Conservation (phyloP, 1,140 invertebrate species). For the Plectrocnemia conspersa region DNA sequence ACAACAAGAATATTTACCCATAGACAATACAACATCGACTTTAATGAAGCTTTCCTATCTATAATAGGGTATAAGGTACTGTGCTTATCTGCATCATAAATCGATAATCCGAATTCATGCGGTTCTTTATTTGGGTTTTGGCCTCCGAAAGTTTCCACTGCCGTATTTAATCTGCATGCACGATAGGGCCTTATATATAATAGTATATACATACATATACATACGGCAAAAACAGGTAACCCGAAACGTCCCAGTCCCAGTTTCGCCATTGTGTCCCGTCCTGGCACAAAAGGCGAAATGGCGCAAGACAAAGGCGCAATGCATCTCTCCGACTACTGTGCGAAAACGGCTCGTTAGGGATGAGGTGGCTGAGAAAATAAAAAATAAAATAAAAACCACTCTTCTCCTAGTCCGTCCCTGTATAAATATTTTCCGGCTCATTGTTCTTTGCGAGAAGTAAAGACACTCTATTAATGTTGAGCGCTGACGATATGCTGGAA, state of each 20-base stretch:
- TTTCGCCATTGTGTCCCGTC: conserved; percentile 1
- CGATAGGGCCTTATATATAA: too few relatives aligned
- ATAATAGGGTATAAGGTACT: too few relatives aligned
- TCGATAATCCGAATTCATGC: too few relatives aligned
- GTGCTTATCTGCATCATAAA: too few relatives aligned
- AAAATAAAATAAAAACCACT: too few relatives aligned
- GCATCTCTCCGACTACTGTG: background rate
- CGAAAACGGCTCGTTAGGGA: conserved; percentile 4
- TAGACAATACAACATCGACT: too few relatives aligned
- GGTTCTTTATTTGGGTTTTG: too few relatives aligned
- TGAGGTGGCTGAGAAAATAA: too few relatives aligned
- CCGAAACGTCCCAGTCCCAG: background rate
- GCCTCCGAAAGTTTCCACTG: background rate
- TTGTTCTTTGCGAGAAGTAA: background rate
- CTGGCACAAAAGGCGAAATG: background rate
- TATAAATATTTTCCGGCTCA: background rate
- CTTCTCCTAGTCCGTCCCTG: background rate
- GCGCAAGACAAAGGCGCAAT: background rate
- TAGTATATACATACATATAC: too few relatives aligned
- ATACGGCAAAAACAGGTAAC: background rate
- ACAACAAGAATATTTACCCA: too few relatives aligned
- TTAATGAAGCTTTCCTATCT: too few relatives aligned
- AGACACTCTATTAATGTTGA: conserved; percentile 2
- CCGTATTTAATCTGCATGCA: background rate
- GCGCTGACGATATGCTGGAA: background rate